Base-by-base conservation (phyloP, 92 coral and sea anemone genomes). In the Bergia puertoricense region DNA sequence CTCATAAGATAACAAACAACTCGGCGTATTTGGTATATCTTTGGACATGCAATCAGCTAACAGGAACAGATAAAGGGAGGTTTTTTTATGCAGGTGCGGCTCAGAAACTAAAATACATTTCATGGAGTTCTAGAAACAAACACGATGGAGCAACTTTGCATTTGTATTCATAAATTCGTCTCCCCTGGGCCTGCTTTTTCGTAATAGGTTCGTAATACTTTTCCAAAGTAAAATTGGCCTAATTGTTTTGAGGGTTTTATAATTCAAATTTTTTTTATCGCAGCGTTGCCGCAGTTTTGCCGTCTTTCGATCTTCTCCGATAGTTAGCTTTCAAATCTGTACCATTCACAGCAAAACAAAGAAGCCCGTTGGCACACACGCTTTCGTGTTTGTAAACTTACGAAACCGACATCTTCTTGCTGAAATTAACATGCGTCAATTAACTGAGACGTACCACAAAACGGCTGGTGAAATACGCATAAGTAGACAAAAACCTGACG, bases 241-340 rank as follows among this genome's bases (percentile, higher is more conserved):
- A 46, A 84, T 84, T 84, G 13, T 76, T 10, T 76, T 42, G 80
- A 18, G 80, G 80, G 30, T 42, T 54, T 71, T 15, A 40, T 2
- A 45, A 84, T 46, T 48, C 87, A 16, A 84, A 84, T 44, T 8
- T 71, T 23, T 36, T 30, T 84, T 71, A 30, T 23, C 22, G 71
- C 73, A 80, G 85, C 65, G 15, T 84, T 48, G 75, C 78, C 87
- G 87, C 65, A 71, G 79, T 84, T 84, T 84, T 16, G 23, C 80
- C 18, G 77, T 46, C 79, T 69, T 48, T 68, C 87, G 79, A 84
- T 36, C 67, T 65, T 83, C 56, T 74, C 59, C 20, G 38, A 38
- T 82, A 30, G 65, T 41, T 22, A 66, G 38, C 18, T 83, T 72
- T 69, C 77, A 44, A 73, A 73, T 11, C 56, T 23, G 54, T 50